Evolutionary conservation across 2,888 invertebrate species (phyloP).

Genomic region (Nomada lathburiana): DNA sequence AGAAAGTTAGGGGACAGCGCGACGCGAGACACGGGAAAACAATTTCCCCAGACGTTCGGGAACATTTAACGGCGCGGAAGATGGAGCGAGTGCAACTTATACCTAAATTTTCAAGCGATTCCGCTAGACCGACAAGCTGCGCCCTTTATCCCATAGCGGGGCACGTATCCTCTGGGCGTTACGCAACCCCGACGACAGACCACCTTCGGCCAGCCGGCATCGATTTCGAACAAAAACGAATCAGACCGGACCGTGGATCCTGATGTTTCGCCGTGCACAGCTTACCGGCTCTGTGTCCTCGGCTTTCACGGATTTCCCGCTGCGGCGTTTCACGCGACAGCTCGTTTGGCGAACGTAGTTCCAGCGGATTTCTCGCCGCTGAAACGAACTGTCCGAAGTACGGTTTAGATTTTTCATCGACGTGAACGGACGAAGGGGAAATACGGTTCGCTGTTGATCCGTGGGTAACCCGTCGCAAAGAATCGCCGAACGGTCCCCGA

Average conservation of each 20-base stretch:
- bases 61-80: slow-evolving; percentile 17
- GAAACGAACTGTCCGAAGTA: neutral
- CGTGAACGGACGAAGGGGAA: neutral
- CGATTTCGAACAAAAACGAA: slow-evolving; percentile 13
- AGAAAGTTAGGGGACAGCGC: slow-evolving; percentile 38
- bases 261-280: slow-evolving; percentile 7
- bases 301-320: neutral
- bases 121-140: neutral
- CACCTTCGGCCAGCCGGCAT: neutral
- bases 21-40: slow-evolving; percentile 17
- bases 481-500: no score
- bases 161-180: slow-evolving; percentile 7
- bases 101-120: slow-evolving; percentile 17
- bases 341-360: neutral
- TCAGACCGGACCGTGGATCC: slow-evolving; percentile 11
- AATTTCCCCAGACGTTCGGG: slow-evolving; percentile 37
- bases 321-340: neutral
- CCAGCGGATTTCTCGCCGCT: slow-evolving; percentile 1
- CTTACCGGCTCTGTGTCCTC: neutral
- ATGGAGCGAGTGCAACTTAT: neutral
- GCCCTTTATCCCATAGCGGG: neutral
- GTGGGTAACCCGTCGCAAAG: no score
- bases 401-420: neutral
- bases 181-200: slow-evolving; percentile 5
- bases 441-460: neutral